Evolutionary conservation across 2,797 vertebrate genomes (phyloP), one percentile per base, ranked within the genome.

Genomic region (Echiichthys vipera): DNA sequence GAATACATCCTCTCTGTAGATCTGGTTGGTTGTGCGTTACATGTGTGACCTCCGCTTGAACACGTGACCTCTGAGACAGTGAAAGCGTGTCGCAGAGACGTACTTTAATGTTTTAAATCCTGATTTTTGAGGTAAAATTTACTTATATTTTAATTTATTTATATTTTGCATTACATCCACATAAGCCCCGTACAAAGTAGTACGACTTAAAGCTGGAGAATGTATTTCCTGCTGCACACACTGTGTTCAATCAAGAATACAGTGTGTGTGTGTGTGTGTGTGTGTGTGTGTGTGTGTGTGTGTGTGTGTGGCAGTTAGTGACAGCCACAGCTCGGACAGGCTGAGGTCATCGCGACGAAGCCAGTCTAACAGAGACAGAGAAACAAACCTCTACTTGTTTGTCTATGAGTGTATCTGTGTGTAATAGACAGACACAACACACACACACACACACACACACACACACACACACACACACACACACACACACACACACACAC

Each of bases 291-390:
- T 59, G 39, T 63, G 24, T 25, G 43, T 56, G 70, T 56, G 67
- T 45, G 66, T 62, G 61, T 43, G 43, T 65, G 72, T 59, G 79
- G 34, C 62, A 88, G 72, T 65, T 82, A 84, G 90, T 89, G 90
- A 91, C 91, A 89, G 88, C 62, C 84, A 66, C 91, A 87, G 89
- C 87, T 74, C 61, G 64, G 80, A 78, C 65, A 85, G 71, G 83
- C 80, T 93, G 92, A 93, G 86, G 87, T 93, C 91, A 93, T 84
- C 45, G 78, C 72, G 58, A 75, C 76, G 76, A 55, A 85, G 82
- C 58, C 71, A 57, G 75, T 66, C 68, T 34, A 62, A 57, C 22
- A 5, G 65, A 18, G 47, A 11, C 43, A 58, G 63, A 36, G 73
- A 75, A 81, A 91, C 90, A 93, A 85, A 87, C 78, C 88, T 53